These are phyloP conservation scores for Dendrolimus pini DNA, from an alignment of 2,888 invertebrate genomes.

Conservation along the genomic window DNA sequence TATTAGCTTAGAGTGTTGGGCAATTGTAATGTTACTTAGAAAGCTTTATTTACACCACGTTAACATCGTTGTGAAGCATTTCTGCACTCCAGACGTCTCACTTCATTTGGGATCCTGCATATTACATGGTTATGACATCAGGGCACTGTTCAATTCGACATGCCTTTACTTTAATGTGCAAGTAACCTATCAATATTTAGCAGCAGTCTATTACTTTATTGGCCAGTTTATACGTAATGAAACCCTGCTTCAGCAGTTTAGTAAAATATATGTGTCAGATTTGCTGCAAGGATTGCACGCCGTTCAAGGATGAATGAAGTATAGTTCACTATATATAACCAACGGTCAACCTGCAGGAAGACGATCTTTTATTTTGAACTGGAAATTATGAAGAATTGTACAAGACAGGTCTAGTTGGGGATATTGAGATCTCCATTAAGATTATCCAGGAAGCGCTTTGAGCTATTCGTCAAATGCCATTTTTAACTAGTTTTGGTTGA, in stretches of 20 bases:
- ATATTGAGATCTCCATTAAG: conserved; percentile 11
- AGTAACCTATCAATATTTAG: background rate
- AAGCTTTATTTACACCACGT: conserved; percentile 13
- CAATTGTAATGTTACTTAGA: conserved; percentile 10
- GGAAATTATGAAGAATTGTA: conserved; percentile 16
- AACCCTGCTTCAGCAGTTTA: conserved; percentile 10
- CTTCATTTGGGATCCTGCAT: conserved; percentile 11
- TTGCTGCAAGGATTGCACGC: conserved; percentile 19
- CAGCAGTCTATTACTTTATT: background rate
- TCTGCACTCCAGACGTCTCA: conserved; percentile 15
- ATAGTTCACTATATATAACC: background rate
- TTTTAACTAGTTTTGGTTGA: conserved; percentile 1
- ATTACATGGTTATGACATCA: conserved; percentile 12
- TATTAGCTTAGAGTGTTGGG: conserved; percentile 10
- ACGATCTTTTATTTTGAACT: conserved; percentile 13
- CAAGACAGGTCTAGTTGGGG: conserved; percentile 14
- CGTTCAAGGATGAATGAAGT: conserved; percentile 1
- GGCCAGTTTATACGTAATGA: conserved; percentile 9
- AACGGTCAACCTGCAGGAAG: conserved; percentile 16
- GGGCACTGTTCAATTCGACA: conserved; percentile 17
- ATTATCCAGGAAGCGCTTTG: conserved; percentile 7
- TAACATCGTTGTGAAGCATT: conserved; percentile 15
- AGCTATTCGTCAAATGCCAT: conserved; percentile 8
- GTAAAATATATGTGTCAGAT: conserved; percentile 17
- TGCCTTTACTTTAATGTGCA: conserved; percentile 1